Conservation (phyloP, 2,888 invertebrate species). For the Diarsia dahlii region DNA sequence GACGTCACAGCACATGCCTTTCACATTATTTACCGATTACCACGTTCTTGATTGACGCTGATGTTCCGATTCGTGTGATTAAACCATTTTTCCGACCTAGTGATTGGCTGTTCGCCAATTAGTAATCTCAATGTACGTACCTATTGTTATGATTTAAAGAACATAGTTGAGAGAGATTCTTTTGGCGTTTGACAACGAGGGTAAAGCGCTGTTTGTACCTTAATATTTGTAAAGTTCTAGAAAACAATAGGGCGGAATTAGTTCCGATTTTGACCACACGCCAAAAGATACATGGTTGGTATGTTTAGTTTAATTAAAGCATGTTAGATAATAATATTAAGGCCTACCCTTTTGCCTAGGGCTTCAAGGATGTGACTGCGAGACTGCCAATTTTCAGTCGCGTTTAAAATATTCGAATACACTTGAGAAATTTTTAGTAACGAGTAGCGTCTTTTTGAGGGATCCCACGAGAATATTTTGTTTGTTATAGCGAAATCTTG, state of each 20-base stretch:
- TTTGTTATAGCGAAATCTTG: background rate
- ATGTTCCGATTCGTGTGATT: constrained; percentile 37
- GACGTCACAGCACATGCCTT: constrained; percentile 39
- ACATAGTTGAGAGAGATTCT: background rate
- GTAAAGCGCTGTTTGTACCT: background rate
- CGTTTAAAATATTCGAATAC: background rate
- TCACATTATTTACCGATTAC: constrained; percentile 43
- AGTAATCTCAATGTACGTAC: constrained; percentile 13
- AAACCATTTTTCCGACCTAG: constrained; percentile 41
- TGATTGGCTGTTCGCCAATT: constrained; percentile 55
- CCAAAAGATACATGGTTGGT: background rate
- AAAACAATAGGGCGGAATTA: background rate
- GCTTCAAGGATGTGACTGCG: background rate
- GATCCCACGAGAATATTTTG: background rate
- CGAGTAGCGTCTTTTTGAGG: background rate
- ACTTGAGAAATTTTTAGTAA: background rate
- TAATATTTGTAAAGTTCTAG: background rate
- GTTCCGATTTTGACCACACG: background rate
- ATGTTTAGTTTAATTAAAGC: constrained; percentile 11
- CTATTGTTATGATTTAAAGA: constrained; percentile 17
- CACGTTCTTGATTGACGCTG: constrained; percentile 39
- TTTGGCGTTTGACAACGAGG: background rate
- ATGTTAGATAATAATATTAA: background rate
- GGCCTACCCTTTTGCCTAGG: constrained; percentile 1
- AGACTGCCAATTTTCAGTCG: background rate